Base-by-base conservation (phyloP, 2,113 vertebrate species). In the Macaca mulatta region DNA sequence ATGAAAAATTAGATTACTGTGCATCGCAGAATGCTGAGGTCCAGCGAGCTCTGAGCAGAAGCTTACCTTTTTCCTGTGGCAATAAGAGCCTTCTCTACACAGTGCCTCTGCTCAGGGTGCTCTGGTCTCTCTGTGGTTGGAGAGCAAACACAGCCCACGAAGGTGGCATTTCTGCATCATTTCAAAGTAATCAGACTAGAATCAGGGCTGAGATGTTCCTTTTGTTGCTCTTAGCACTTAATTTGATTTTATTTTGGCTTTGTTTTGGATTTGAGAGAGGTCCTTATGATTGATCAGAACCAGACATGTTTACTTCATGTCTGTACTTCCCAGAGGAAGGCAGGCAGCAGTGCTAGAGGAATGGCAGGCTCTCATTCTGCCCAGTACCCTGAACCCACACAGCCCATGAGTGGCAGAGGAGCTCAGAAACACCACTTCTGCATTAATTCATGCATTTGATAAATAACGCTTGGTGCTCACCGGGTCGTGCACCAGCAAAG, bases 321-420 rank as follows among this genome's bases (percentile, higher is more conserved):
- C 75, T 25, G 6, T 5, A 32, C 75, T 35, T 40, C 4, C 40
- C 61, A 16, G 8, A 38, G 16, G 59, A 2, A 9, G 52, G n/a
- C 3, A 12, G 45, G 6, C 20, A n/a, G 67, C 72, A n/a, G 38
- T 40, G 3, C 67, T 48, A 20, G 30, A 13, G 43, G 18, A 2
- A 4, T 4, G 11, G 3, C 3, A 0, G 6, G 23, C 0, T 5
- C 70, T 12, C 35, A 0, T 35, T 61, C n/a, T 4, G 0, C 23
- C 45, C 13, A 5, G 6, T 0, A 14, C 40, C 10, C 83, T 30
- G 27, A 9, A 10, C 27, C 7, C 30, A n/a, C 30, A 35, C 14
- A 17, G 25, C 23, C 11, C 16, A 20, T 1, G 1, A 30, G 4
- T 22, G 23, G 20, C 6, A 4, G 5, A 18, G 59, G 55, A 48